Percentiles rank a stretch among this genome's conserved stretches.
Evolutionary conservation across 2,113 vertebrate species (phyloP).

Genomic region (Sylvietta virens): DNA sequence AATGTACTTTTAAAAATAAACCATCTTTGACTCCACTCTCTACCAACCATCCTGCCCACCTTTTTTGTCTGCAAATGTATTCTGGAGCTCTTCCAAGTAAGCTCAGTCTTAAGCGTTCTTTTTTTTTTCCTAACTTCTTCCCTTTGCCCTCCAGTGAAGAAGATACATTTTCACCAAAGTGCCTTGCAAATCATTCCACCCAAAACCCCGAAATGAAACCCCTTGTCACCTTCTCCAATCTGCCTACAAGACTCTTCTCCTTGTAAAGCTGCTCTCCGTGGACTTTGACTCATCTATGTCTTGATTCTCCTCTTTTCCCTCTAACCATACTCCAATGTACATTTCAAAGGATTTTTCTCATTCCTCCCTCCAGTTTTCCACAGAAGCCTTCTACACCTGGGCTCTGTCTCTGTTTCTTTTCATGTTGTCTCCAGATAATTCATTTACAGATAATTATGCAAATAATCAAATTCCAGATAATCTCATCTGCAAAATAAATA

Average conservation of each 20-base stretch:
- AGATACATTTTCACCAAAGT: not conserved
- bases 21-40: not conserved
- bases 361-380: not conserved
- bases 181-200: not conserved
- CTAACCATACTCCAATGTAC: not conserved
- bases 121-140: not conserved
- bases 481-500: slow-evolving; percentile 29
- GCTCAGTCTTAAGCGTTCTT: not conserved
- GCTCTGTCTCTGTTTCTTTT: slow-evolving; percentile 32
- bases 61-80: not conserved
- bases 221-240: not conserved
- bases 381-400: slow-evolving; percentile 27
- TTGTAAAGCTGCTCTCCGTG: not conserved
- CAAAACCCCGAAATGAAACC: not conserved
- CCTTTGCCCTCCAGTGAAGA: not conserved
- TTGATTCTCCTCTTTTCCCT: not conserved
- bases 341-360: not conserved
- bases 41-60: not conserved
- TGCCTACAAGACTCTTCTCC: not conserved
- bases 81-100: not conserved
- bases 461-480: slow-evolving; percentile 39
- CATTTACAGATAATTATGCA: slow-evolving; percentile 38
- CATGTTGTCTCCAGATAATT: slow-evolving; percentile 38
- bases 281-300: not conserved
- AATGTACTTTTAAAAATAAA: not conserved